Percentiles rank a stretch among this genome's conserved stretches.
Conservation (phyloP, 2,113 vertebrate genomes). For the Aramus guarauna region DNA sequence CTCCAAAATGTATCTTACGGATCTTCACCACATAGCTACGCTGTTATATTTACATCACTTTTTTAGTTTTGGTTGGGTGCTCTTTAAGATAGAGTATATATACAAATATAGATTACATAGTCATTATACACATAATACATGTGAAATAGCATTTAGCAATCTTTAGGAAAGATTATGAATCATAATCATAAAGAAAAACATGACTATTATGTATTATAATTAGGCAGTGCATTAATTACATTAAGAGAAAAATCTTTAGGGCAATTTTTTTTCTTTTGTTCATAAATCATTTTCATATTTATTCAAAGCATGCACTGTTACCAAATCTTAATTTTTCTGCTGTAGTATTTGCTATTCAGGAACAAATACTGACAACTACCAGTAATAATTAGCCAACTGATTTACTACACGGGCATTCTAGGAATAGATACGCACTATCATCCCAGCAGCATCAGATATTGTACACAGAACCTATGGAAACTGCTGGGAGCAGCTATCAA, state of each 20-base stretch:
- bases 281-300: background rate
- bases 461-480: background rate
- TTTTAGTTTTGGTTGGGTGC: background rate
- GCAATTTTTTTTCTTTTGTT: background rate
- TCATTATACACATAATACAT: background rate
- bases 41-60: background rate
- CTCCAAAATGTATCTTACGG: background rate
- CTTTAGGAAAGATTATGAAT: background rate
- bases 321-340: background rate
- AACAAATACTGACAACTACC: background rate
- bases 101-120: background rate
- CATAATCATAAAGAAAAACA: background rate
- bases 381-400: background rate
- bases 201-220: background rate
- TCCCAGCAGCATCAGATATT: background rate
- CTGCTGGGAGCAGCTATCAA: background rate
- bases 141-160: background rate
- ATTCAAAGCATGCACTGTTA: background rate
- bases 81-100: background rate
- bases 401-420: background rate
- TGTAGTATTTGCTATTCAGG: background rate
- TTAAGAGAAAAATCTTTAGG: background rate
- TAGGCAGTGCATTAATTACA: background rate
- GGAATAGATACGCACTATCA: fast-evolving
- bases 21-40: background rate